Evolutionary conservation across 2,113 vertebrate species (phyloP).

Genomic region (Gallinago media): DNA sequence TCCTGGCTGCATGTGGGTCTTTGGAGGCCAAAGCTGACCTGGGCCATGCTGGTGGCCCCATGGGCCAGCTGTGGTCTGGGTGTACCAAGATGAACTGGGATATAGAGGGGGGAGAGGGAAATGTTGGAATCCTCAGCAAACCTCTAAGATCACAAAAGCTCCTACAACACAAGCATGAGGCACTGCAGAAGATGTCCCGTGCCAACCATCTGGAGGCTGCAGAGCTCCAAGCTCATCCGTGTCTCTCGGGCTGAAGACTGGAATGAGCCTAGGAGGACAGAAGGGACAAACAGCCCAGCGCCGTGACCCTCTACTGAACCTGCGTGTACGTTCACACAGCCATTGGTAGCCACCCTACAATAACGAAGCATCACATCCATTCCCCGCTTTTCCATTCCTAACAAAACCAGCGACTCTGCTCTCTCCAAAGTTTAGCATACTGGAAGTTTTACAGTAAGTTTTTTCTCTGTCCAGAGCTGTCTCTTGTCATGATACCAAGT

Average conservation of each 20-base stretch:
- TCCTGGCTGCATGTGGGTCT: background rate
- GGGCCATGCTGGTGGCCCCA: rapidly evolving
- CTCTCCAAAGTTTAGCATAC: background rate
- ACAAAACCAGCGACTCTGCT: background rate
- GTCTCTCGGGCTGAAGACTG: background rate
- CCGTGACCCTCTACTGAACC: rapidly evolving
- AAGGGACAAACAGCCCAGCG: background rate
- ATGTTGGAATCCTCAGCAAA: background rate
- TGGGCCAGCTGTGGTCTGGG: background rate
- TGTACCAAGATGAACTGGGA: background rate
- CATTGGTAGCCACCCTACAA: background rate
- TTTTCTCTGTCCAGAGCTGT: background rate
- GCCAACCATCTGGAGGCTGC: no score
- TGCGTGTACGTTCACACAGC: no score
- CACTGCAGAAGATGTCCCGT: background rate
- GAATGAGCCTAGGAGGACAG: background rate
- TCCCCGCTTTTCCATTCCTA: background rate
- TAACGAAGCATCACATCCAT: background rate
- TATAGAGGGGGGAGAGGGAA: background rate
- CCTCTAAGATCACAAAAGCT: background rate
- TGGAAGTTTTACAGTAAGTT: background rate
- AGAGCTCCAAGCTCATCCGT: rapidly evolving
- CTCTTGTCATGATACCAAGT: background rate
- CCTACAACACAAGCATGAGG: rapidly evolving
- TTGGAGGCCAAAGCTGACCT: background rate